Base-by-base conservation (phyloP, 2,113 vertebrate species). In the Anser cygnoides region DNA sequence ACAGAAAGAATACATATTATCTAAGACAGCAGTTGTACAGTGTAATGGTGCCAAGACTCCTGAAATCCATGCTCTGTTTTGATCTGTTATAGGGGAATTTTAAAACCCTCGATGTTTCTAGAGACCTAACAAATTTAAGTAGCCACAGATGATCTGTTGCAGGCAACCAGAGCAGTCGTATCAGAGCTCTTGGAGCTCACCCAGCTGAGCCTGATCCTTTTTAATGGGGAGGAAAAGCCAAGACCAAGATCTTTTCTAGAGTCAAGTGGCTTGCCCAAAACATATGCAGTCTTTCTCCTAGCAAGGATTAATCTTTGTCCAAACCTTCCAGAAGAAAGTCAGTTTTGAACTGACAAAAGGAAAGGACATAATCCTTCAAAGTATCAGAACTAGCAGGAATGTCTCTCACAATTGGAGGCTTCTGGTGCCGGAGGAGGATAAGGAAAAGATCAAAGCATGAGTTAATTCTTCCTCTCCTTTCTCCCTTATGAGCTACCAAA, bases 361-460 rank as follows among this genome's bases (percentile, higher is more conserved):
- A 39, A 91, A 78, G 4, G n/a, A 66, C 21, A 65, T 87, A 94
- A 96, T 94, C 76, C 90, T 84, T 87, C 68, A 87, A 87, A 93
- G 73, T 76, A 84, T 75, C 61, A 72, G 46, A 71, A 43, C 68
- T 78, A 78, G 41, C 35, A 81, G 65, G 57, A 93, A 88, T 17
- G 29, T 16, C 5, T 97, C 95, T 92, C 90, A 78, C 88, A 90
- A 57, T 29, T 95, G 44, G 73, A 93, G 16, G 37, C n/a, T 87
- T 83, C 67, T 75, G 57, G 62, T 90, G 57, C 75, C 62, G 84
- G 44, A 90, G 28, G 31, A 87, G 62, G 73, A 71, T 87, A 93
- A 94, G 65, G 29, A 86, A 92, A 89, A 96, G 76, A 94, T 95
- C 89, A 96, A 93, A 94, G 86, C 52, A 39, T 41, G 72, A 87